Conservation (phyloP, 2,113 vertebrate species). For the Hippocampus comes region DNA sequence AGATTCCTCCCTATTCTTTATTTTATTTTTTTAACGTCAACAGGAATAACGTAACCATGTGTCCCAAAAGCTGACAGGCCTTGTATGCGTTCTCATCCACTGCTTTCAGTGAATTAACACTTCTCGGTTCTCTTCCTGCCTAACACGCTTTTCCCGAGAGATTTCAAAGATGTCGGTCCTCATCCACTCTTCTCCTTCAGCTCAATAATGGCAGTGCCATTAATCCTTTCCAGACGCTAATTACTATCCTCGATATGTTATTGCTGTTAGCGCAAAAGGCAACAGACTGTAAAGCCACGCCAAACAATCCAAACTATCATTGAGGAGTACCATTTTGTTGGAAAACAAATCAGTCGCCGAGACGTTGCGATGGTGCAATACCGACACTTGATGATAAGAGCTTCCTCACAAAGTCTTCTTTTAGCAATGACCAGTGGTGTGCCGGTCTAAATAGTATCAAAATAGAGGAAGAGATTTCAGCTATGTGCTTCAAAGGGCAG, state of each 20-base stretch:
- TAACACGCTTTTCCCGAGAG: conserved; percentile 20
- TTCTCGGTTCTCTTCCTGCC: conserved; percentile 12
- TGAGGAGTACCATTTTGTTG: neutral
- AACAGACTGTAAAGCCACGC: conserved; percentile 11
- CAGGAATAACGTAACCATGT: conserved; percentile 24
- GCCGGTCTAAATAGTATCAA: neutral
- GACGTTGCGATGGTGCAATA: neutral
- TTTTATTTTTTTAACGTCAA: conserved; percentile 34
- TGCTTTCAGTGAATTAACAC: conserved; percentile 42
- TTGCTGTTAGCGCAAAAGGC: conserved; percentile 24
- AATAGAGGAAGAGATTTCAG: neutral
- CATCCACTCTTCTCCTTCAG: conserved; percentile 12
- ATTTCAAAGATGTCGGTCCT: conserved; percentile 48
- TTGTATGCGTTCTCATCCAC: conserved; percentile 12
- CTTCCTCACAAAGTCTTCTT: neutral
- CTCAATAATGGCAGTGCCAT: conserved; percentile 21
- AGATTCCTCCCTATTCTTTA: too few species aligned
- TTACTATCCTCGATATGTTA: conserved; percentile 30
- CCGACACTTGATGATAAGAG: neutral
- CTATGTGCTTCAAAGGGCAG: conserved; percentile 25
- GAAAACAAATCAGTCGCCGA: conserved; percentile 11
- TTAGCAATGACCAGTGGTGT: neutral
- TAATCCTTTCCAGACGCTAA: conserved; percentile 40
- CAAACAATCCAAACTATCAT: conserved; percentile 6
- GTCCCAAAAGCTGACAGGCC: conserved; percentile 33